Evolutionary conservation across 2,888 invertebrate genomes (phyloP).

Genomic region (Ypsolopha scabrella): DNA sequence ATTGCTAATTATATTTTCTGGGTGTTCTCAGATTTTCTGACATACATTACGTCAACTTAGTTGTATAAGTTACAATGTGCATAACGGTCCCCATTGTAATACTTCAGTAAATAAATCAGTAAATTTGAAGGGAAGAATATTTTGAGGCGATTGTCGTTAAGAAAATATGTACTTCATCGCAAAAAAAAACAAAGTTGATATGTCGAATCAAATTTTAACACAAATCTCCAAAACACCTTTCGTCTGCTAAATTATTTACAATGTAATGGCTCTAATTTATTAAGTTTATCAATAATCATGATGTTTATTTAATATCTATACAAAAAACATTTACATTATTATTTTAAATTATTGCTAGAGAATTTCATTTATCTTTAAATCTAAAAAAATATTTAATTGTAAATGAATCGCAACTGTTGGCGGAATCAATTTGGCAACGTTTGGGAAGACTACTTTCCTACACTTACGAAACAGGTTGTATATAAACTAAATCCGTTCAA

Average conservation of each 20-base stretch:
- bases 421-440: slow-evolving; percentile 67
- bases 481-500: slow-evolving; percentile 65
- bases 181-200: slow-evolving; percentile 33
- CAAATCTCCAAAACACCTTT: neutral
- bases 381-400: slow-evolving; percentile 38
- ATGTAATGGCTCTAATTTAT: slow-evolving; percentile 21
- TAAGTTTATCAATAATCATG: slow-evolving; percentile 37
- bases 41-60: too few relatives aligned
- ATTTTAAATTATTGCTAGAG: slow-evolving; percentile 66
- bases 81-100: neutral
- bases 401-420: slow-evolving; percentile 55
- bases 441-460: slow-evolving; percentile 69
- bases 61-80: too few relatives aligned
- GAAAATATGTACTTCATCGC: too few relatives aligned
- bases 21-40: too few relatives aligned
- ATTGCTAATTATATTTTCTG: too few relatives aligned
- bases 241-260: slow-evolving; percentile 35
- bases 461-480: slow-evolving; percentile 66
- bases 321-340: slow-evolving; percentile 66
- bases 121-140: slow-evolving; percentile 18
- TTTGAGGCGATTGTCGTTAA: slow-evolving; percentile 22
- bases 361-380: slow-evolving; percentile 62
- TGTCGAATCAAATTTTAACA: slow-evolving; percentile 31
- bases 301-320: slow-evolving; percentile 52
- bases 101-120: slow-evolving; percentile 5